These are phyloP conservation scores for Helicorthomorpha holstii DNA, from an alignment of 1,140 invertebrate genomes.

Conservation along the genomic window DNA sequence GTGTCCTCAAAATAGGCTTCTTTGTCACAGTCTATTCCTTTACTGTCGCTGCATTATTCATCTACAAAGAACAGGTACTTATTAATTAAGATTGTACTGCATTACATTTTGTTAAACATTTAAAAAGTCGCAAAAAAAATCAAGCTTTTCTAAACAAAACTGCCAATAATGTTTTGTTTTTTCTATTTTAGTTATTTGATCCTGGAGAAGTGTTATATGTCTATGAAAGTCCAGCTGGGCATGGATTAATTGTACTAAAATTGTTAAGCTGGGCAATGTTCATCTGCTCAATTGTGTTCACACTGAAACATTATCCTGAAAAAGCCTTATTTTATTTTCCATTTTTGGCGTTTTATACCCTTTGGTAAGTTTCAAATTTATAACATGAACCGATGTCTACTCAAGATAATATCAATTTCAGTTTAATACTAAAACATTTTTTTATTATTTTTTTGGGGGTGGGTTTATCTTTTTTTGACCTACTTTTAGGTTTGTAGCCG, in stretches of 20 bases:
- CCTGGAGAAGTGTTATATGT: constrained; percentile 72
- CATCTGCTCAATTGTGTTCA: constrained; percentile 60
- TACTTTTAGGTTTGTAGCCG: constrained; percentile 46
- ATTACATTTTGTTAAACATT: too few relatives aligned
- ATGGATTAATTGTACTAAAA: constrained; percentile 56
- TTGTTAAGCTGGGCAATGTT: constrained; percentile 69
- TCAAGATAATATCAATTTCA: neutral
- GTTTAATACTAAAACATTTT: neutral
- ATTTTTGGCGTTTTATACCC: constrained; percentile 56
- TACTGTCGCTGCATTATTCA: constrained; percentile 50
- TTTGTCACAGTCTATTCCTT: constrained; percentile 51
- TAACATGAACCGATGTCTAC: neutral
- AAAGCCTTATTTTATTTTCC: constrained; percentile 51
- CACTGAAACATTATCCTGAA: constrained; percentile 61
- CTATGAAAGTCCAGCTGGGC: constrained; percentile 76
- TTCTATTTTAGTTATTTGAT: constrained; percentile 49
- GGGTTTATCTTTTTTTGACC: constrained; percentile 2
- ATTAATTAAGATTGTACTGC: too few relatives aligned
- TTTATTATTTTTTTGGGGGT: constrained; percentile 1
- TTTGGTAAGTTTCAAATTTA: constrained; percentile 40
- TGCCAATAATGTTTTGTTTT: too few relatives aligned
- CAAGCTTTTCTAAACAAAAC: too few relatives aligned
- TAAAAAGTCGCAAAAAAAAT: too few relatives aligned
- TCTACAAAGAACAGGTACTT: constrained; percentile 51
- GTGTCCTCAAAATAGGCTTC: constrained; percentile 53